Conservation (phyloP, 1,140 invertebrate genomes). For the Lepidurus apus region DNA sequence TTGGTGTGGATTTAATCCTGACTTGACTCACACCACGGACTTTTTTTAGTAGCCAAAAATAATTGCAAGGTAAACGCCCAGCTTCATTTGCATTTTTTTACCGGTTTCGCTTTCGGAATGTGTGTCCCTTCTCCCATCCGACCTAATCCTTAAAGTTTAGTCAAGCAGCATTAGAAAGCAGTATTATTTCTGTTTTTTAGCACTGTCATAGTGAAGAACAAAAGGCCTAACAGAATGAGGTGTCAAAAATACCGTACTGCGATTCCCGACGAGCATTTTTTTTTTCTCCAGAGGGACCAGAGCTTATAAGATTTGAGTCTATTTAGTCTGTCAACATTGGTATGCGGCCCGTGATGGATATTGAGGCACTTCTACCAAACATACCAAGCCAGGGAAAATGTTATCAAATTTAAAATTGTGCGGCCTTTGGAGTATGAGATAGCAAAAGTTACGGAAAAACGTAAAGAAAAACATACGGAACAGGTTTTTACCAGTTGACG, state of each 20-base stretch:
- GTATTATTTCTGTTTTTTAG: not conserved
- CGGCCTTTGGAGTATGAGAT: not conserved
- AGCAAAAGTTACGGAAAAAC: not conserved
- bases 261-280: not conserved
- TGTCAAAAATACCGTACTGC: not conserved
- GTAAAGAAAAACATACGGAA: not conserved
- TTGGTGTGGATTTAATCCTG: not conserved
- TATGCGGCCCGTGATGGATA: not conserved
- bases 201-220: slow-evolving; percentile 10
- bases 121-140: not conserved
- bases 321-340: not conserved
- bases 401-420: not conserved
- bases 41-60: not conserved
- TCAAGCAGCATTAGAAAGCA: not conserved
- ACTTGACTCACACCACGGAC: not conserved
- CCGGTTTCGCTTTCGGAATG: not conserved
- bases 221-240: not conserved
- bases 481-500: slow-evolving; percentile 18
- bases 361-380: not conserved
- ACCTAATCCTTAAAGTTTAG: not conserved
- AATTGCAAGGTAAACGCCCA: slow-evolving; percentile 9
- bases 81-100: not conserved
- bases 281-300: not conserved
- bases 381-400: not conserved
- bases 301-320: not conserved